These are phyloP conservation scores for Mormyrus proboscirostris DNA, from an alignment of 2,797 vertebrate species.

Conservation along the genomic window DNA sequence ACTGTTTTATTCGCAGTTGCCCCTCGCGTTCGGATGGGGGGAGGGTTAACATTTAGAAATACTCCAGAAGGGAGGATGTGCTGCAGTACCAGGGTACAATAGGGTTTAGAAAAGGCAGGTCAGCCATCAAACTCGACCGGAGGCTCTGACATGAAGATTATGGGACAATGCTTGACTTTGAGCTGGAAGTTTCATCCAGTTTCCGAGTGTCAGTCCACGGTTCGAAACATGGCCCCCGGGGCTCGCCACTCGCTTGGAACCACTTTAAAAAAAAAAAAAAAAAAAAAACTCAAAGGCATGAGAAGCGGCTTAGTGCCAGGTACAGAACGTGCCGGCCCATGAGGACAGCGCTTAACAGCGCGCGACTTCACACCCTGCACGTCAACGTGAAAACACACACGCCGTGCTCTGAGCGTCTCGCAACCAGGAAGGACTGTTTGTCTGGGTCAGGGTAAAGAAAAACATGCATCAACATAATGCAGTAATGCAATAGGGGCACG, in stretches of 20 bases:
- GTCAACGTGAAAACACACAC: background rate
- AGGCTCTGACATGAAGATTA: background rate
- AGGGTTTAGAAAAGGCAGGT: background rate
- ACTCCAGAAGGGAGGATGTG: background rate
- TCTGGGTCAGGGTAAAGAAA: background rate
- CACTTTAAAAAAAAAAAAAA: background rate
- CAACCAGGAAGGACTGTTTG: background rate
- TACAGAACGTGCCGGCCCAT: background rate
- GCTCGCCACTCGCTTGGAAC: no score
- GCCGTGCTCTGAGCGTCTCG: background rate
- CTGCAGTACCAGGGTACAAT: background rate
- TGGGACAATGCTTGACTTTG: background rate
- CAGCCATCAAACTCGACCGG: background rate
- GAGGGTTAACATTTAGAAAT: background rate
- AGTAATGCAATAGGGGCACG: background rate
- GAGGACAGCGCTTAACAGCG: background rate
- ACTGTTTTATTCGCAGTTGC: background rate
- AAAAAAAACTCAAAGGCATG: background rate
- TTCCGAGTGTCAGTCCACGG: background rate
- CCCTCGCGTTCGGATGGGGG: background rate
- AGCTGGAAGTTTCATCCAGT: background rate
- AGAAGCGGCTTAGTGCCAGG: background rate
- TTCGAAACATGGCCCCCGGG: background rate
- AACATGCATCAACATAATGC: background rate
- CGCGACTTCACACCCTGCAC: background rate